Evolutionary conservation across 1,140 invertebrate species (phyloP), one percentile per base, ranked within the genome.

Genomic region (Helicoverpa zea): DNA sequence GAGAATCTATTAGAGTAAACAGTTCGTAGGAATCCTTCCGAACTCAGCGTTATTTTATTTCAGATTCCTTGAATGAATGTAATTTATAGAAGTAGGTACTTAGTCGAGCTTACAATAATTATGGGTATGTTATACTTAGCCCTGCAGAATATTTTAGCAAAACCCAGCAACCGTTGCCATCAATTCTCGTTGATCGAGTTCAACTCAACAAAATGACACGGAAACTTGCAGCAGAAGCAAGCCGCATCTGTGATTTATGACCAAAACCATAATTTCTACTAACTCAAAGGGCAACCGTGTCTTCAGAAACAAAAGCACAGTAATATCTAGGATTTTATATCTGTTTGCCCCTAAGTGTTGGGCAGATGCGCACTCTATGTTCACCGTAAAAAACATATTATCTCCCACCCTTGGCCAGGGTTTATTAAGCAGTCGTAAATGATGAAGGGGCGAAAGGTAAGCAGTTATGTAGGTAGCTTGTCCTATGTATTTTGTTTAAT

Each of bases 351-450:
- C 83, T 88, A 88, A 86, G 84, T 87, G 75, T 83, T 83, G 85
- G 84, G 86, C 89, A 87, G 90, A 91, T 91, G 86, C 75, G 80
- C 80, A 82, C 89, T 84, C 84, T 72, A 80, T 89, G 86, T 90
- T 85, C 84, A 81, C 84, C 89, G 82, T 91, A 91, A 93, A 92
- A 76, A 91, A 89, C 81, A 86, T 89, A 87, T 89, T 91, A 91
- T 91, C 88, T 89, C 66, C 61, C 73, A 70, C 88, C 87, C 86
- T 88, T 87, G 84, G 85, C 84, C 70, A 79, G 83, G 87, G 91
- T 92, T 92, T 93, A 93, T 93, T 93, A 93, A 91, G 85, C 81
- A 88, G 86, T 93, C 93, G 91, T 94, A 93, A 94, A 94, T 72
- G 59, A 35, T 30, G 90, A 87, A 85, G 90, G 90, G 87, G 11